These are phyloP conservation scores for Drosophila austrosaltans DNA, from an alignment of 2,888 invertebrate genomes.

Conservation along the genomic window DNA sequence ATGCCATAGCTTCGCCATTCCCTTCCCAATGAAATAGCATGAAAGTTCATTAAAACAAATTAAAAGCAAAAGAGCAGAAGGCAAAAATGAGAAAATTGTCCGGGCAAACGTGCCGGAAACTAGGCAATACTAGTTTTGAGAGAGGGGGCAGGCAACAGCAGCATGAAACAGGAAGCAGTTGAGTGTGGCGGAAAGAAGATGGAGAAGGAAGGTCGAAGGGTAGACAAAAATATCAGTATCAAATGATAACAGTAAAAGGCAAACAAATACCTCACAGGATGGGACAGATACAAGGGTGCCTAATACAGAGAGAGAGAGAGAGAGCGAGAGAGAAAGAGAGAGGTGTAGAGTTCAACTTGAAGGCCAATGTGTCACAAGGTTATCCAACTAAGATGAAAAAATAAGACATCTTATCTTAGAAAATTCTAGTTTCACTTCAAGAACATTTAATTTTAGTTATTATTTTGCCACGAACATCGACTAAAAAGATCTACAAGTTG, in stretches of 20 bases:
- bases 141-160: neutral
- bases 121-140: constrained; percentile 49
- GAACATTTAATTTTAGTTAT: too few relatives aligned
- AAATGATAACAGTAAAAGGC: constrained; percentile 41
- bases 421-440: too few relatives aligned
- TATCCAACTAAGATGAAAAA: constrained; percentile 22
- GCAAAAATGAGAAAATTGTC: constrained; percentile 57
- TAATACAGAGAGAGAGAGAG: constrained; percentile 15
- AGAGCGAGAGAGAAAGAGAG: constrained; percentile 1
- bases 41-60: constrained; percentile 77
- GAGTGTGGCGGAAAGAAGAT: neutral
- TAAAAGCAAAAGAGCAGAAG: constrained; percentile 64
- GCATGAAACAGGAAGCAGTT: neutral
- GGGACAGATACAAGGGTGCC: neutral
- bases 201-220: neutral
- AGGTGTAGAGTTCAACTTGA: constrained; percentile 14
- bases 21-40: constrained; percentile 62
- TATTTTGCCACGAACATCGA: too few relatives aligned
- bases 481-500: too few relatives aligned
- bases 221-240: constrained; percentile 22
- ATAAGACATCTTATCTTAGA: too few relatives aligned
- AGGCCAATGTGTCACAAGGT: constrained; percentile 52
- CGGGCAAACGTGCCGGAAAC: constrained; percentile 62
- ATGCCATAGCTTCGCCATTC: neutral
- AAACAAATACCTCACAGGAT: constrained; percentile 24